Percentiles rank a stretch among this genome's conserved stretches.
Conservation (phyloP, 2,113 vertebrate genomes). For the Aptenodytes patagonicus region DNA sequence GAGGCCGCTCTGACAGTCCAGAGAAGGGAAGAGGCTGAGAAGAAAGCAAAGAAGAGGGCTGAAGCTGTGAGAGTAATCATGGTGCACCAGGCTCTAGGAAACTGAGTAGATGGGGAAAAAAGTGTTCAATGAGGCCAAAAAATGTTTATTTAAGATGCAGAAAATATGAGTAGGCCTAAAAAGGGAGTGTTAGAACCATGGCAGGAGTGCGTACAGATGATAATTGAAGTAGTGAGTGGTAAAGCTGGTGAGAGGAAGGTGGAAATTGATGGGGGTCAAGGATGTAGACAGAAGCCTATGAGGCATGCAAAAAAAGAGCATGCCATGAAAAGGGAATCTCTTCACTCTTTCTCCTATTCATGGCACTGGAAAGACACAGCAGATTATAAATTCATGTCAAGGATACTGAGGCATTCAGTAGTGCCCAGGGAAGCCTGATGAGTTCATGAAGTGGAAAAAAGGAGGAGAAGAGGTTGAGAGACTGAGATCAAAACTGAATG, state of each 20-base stretch:
- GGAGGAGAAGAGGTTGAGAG: background rate
- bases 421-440: background rate
- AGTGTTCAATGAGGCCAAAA: background rate
- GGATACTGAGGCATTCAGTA: background rate
- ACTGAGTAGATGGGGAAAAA: background rate
- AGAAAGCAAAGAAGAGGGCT: background rate
- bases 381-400: background rate
- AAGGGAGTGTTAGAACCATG: background rate
- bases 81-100: background rate
- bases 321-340: background rate
- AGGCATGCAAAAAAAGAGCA: background rate
- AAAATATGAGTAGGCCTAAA: background rate
- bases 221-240: background rate
- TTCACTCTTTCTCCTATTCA: background rate
- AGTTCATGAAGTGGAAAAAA: background rate
- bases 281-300: background rate
- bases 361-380: background rate
- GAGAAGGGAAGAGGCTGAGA: background rate
- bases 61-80: background rate
- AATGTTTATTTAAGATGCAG: background rate
- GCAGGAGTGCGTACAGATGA: background rate
- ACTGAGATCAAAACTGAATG: background rate
- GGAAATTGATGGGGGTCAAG: background rate
- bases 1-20: background rate
- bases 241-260: background rate